Evolutionary conservation across 1,140 invertebrate species (phyloP).

Genomic region (Lepidostoma basale): DNA sequence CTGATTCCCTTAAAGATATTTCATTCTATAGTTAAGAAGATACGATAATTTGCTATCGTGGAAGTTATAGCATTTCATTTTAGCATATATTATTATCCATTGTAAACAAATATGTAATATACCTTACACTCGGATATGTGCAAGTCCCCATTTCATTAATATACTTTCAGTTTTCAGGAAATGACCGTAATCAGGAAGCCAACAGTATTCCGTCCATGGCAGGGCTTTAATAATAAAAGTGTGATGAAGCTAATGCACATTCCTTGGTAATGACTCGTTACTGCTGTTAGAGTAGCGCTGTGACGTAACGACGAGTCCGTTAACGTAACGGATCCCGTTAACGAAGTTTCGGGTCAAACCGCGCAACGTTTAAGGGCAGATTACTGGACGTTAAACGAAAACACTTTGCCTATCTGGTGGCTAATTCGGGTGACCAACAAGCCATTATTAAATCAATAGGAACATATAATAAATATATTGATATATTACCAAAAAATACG

Average conservation of each 20-base stretch:
- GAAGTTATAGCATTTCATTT: too few species aligned
- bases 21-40: too few species aligned
- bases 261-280: not conserved
- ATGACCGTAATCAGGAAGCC: not conserved
- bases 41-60: too few species aligned
- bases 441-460: too few species aligned
- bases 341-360: slow-evolving; percentile 19
- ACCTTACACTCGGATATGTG: too few species aligned
- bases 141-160: too few species aligned
- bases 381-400: slow-evolving; percentile 12
- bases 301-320: slow-evolving; percentile 11
- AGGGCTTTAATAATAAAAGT: not conserved
- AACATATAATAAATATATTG: too few species aligned
- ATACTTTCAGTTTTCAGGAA: not conserved
- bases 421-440: not conserved
- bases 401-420: slow-evolving; percentile 1
- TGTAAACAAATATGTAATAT: too few species aligned
- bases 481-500: too few species aligned
- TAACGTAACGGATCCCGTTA: slow-evolving; percentile 7
- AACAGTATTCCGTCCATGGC: not conserved
- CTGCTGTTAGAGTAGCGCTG: not conserved
- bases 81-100: too few species aligned
- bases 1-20: too few species aligned
- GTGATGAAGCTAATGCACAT: not conserved
- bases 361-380: not conserved